phyloP scores from a whole-genome alignment of 2,113 vertebrate species.

The Sialia sialis region DNA sequence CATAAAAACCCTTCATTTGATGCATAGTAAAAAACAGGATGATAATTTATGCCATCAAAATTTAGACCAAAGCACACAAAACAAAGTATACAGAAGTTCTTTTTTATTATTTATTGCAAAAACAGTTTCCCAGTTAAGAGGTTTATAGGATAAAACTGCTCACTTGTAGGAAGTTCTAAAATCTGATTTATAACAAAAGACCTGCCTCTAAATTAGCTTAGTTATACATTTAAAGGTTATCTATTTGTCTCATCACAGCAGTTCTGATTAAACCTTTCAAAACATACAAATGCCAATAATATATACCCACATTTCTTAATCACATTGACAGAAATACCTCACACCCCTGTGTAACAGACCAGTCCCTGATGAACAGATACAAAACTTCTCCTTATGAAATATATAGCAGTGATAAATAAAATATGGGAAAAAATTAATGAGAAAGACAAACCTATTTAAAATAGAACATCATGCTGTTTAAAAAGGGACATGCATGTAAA shows the following conservation, averaged over 20 bases:
- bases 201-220: not conserved
- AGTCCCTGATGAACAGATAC: not conserved
- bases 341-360: not conserved
- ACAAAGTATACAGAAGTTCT: not conserved
- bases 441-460: not conserved
- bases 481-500: not conserved
- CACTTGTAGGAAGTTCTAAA: not conserved
- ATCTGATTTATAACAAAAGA: not conserved
- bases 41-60: not conserved
- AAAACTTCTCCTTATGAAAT: not conserved
- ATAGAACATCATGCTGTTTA: not conserved
- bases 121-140: not conserved
- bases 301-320: not conserved
- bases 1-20: not conserved
- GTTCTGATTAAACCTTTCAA: not conserved
- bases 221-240: conserved; percentile 14
- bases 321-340: not conserved
- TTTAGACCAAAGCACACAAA: not conserved
- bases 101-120: not conserved
- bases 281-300: not conserved
- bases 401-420: conserved; percentile 3
- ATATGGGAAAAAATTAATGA: not conserved
- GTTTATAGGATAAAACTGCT: not conserved
- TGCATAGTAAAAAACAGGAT: not conserved
- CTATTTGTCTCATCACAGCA: not conserved